phyloP scores from a whole-genome alignment of 1,140 invertebrate species.

The Stegodyphus dumicola region DNA sequence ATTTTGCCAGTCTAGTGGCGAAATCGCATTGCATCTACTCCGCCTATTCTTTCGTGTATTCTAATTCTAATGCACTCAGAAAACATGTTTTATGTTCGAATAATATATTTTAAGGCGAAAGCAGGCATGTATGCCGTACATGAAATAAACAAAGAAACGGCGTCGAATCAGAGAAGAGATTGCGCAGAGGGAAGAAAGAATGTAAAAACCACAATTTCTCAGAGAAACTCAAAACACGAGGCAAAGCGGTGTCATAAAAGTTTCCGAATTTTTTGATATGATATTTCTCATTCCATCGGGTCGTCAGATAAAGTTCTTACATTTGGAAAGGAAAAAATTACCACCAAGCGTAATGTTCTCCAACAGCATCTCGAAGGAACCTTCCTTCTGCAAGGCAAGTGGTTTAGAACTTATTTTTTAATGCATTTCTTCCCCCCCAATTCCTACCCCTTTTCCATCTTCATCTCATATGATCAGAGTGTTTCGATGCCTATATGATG shows the following conservation, averaged over 20 bases:
- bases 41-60: too few relatives aligned
- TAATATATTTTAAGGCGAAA: too few relatives aligned
- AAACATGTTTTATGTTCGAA: too few relatives aligned
- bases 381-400: not conserved
- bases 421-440: not conserved
- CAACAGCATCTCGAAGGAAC: not conserved
- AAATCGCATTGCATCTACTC: too few relatives aligned
- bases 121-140: too few relatives aligned
- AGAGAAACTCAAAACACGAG: too few relatives aligned
- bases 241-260: not conserved
- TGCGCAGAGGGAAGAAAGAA: too few relatives aligned
- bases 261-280: not conserved
- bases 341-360: not conserved
- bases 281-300: not conserved
- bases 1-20: too few relatives aligned
- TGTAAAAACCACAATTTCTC: too few relatives aligned
- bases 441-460: slow-evolving; percentile 8
- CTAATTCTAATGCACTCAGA: too few relatives aligned
- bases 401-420: not conserved
- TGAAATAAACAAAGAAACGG: too few relatives aligned
- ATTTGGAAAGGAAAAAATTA: not conserved
- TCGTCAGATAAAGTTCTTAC: not conserved
- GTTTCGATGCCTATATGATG: slow-evolving; percentile 34
- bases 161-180: too few relatives aligned
- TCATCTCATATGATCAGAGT: slow-evolving; percentile 28